phyloP scores from a whole-genome alignment of 1,140 invertebrate species.

The Bactericera cockerelli region DNA sequence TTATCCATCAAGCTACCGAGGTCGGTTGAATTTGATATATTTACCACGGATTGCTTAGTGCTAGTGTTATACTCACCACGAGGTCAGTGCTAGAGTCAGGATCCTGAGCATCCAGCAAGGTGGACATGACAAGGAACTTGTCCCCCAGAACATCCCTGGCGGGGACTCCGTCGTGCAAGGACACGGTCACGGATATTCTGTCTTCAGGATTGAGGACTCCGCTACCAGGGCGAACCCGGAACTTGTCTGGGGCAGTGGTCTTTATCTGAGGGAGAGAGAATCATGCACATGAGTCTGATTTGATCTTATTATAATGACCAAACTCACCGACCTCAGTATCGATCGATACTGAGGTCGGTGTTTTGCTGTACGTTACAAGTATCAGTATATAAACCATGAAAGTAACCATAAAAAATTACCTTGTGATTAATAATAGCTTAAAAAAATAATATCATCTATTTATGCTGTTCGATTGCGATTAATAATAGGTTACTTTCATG shows the following conservation, averaged over 20 bases:
- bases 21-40: no score
- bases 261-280: constrained; percentile 43
- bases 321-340: constrained; percentile 6
- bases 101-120: not conserved
- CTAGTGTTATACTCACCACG: not conserved
- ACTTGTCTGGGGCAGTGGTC: constrained; percentile 72
- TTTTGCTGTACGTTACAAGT: constrained; percentile 10
- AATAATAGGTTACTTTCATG: no score
- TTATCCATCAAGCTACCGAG: no score
- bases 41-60: no score
- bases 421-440: no score
- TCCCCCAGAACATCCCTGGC: constrained; percentile 38
- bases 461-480: no score
- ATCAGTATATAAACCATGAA: no score
- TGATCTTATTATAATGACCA: constrained; percentile 12
- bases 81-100: not conserved
- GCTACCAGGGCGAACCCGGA: constrained; percentile 68
- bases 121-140: constrained; percentile 43
- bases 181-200: constrained; percentile 34
- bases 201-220: constrained; percentile 48
- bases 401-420: no score
- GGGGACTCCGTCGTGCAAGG: constrained; percentile 37
- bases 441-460: no score
- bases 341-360: constrained; percentile 11
- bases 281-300: no score